Evolutionary conservation across 2,113 vertebrate genomes (phyloP).

Genomic region (Sinocyclocheilus anshuiensis): DNA sequence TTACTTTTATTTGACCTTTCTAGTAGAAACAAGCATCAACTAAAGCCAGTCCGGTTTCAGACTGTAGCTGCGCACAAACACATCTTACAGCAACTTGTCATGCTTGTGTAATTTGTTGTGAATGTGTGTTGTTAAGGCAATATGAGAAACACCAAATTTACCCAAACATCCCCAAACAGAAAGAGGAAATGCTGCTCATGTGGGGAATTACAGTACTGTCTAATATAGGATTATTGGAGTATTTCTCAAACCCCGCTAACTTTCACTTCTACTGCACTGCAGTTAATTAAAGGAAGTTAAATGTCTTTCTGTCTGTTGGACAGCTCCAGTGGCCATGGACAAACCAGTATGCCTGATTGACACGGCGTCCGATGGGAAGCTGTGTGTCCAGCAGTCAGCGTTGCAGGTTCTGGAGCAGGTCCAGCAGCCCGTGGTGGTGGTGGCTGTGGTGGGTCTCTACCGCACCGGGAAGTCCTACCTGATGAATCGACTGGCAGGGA

Average conservation of each 20-base stretch:
- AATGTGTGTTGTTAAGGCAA: background rate
- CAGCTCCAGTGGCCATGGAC: background rate
- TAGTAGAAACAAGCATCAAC: too few species aligned
- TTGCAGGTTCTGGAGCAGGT: constrained; percentile 44
- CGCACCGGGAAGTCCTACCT: constrained; percentile 54
- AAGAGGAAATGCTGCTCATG: background rate
- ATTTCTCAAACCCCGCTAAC: background rate
- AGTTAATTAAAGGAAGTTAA: background rate
- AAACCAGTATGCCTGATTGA: background rate
- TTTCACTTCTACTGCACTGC: background rate
- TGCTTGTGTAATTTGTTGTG: background rate
- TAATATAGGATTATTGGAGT: background rate
- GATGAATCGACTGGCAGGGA: constrained; percentile 59
- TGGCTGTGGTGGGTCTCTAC: constrained; percentile 49
- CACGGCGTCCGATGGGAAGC: background rate
- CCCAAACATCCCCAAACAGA: background rate
- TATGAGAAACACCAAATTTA: background rate
- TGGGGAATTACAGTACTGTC: background rate
- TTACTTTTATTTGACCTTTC: too few species aligned
- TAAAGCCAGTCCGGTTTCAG: background rate
- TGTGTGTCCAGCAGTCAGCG: constrained; percentile 1
- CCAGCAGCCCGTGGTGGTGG: constrained; percentile 55
- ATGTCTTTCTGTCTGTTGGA: background rate
- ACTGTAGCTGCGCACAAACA: background rate
- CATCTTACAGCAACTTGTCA: background rate